Conservation (phyloP, 2,888 invertebrate genomes). For the Pachliopta kotzebuea region DNA sequence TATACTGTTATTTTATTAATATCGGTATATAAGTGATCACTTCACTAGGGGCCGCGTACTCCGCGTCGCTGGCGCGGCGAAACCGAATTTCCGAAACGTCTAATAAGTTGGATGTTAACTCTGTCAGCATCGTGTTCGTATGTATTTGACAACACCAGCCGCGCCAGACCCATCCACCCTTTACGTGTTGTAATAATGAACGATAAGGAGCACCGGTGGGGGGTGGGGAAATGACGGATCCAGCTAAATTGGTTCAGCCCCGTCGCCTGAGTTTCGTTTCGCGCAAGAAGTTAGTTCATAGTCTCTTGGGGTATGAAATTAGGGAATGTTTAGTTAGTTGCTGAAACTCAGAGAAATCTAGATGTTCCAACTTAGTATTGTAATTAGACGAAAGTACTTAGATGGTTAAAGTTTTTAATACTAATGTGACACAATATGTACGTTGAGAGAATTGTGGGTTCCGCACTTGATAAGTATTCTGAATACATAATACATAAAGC, state of each 20-base stretch:
- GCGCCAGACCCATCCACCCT: constrained; percentile 42
- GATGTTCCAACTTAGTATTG: constrained; percentile 28
- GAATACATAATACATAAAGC: too few species aligned
- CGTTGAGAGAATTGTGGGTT: constrained; percentile 1
- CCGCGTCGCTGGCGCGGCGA: constrained; percentile 69
- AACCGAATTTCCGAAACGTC: constrained; percentile 80
- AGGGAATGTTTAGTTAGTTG: constrained; percentile 66
- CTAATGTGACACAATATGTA: constrained; percentile 31
- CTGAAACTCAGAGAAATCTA: constrained; percentile 36
- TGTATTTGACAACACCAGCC: constrained; percentile 63
- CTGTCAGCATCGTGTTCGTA: constrained; percentile 65
- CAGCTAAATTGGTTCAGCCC: constrained; percentile 43
- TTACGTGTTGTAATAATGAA: constrained; percentile 37
- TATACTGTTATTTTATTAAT: not conserved
- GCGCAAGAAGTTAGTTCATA: constrained; percentile 58
- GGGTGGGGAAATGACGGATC: constrained; percentile 44
- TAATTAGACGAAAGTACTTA: constrained; percentile 34
- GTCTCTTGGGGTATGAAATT: constrained; percentile 59
- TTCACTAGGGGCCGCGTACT: constrained; percentile 52
- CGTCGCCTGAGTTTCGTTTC: constrained; percentile 65
- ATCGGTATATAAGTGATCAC: constrained; percentile 31
- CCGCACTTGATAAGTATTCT: not conserved
- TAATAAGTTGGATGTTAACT: constrained; percentile 79
- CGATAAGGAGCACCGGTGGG: constrained; percentile 34
- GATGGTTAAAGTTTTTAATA: constrained; percentile 31